Percentiles rank a stretch among this genome's conserved stretches.
These are phyloP conservation scores for Physella acuta DNA, from an alignment of 1,140 invertebrate genomes.

Conservation along the genomic window DNA sequence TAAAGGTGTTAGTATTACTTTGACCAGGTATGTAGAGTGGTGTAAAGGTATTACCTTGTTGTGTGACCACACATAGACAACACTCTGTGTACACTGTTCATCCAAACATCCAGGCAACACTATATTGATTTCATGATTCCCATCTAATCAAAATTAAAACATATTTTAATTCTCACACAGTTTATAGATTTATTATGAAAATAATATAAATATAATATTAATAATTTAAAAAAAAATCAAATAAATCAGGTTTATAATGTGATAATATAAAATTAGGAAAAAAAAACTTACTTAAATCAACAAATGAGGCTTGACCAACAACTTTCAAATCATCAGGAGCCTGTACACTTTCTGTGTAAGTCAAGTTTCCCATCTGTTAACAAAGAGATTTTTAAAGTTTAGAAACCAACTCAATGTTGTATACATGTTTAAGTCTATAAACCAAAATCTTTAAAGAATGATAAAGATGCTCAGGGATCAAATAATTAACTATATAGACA, in stretches of 20 bases:
- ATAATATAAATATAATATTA: neutral
- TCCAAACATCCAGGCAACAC: constrained; percentile 36
- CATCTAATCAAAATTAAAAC: constrained; percentile 63
- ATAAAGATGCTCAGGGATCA: no score
- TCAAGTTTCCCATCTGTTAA: constrained; percentile 35
- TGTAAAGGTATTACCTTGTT: constrained; percentile 29
- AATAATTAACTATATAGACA: no score
- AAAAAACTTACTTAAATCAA: constrained; percentile 66
- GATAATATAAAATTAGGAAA: neutral
- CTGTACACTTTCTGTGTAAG: constrained; percentile 25
- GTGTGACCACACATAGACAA: constrained; percentile 31
- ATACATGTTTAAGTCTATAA: no score
- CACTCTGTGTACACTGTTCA: constrained; percentile 29
- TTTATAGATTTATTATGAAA: no score
- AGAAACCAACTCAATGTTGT: no score
- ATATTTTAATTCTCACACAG: no score
- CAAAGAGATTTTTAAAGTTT: no score
- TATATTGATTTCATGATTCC: constrained; percentile 64
- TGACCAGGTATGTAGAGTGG: no score
- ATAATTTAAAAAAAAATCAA: neutral
- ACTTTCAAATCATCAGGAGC: constrained; percentile 51
- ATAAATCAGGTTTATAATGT: neutral
- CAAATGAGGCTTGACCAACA: constrained; percentile 80
- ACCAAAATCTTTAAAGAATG: no score
- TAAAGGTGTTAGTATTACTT: no score